Evolutionary conservation across 2,888 invertebrate genomes (phyloP), one percentile per base, ranked within the genome.

Genomic region (Strigamia maritima): DNA sequence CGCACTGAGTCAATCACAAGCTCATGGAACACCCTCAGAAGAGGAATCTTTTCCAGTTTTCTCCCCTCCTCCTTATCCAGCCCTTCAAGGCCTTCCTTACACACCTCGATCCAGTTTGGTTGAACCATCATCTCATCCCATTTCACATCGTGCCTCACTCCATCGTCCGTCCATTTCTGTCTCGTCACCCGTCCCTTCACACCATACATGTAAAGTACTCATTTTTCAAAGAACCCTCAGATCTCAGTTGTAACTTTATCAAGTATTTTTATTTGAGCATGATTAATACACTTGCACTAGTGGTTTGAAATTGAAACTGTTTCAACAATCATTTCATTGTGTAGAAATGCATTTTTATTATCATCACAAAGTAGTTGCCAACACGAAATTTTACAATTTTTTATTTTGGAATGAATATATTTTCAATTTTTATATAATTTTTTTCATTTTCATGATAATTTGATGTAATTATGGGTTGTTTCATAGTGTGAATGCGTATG

Each of bases 131-230:
- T 77, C 80, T 44, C 49, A 54, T 78, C 76, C 76, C 35, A 75
- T 80, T 35, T 76, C 78, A 49, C 80, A 80, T 19, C 78, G 80
- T 19, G 35, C 80, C 24, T 81, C 76, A 74, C 60, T 76, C 19
- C 80, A 80, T 77, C 89, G 93, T 81, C 91, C 92, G 83, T 94
- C 94, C 80, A 88, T 93, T 85, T 89, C 92, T 85, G 92, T 93
- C 54, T 82, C 83, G 82, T 91, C 91, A 84, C 91, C 92, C 82
- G 92, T 93, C 81, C 90, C 92, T 84, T 94, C 94, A 83, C 95
- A 95, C 89, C 95, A 95, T 86, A 94, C 94, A 89, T 95, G 95
- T 95, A 95, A 92, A 86, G 80, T 78, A 80, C 76, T 70, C 65
- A 65, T 10, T 65, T 26, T 35, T 38, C 65, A 40, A 44, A 77